Conservation (phyloP, 2,797 vertebrate species). For the Podarcis lilfordi region DNA sequence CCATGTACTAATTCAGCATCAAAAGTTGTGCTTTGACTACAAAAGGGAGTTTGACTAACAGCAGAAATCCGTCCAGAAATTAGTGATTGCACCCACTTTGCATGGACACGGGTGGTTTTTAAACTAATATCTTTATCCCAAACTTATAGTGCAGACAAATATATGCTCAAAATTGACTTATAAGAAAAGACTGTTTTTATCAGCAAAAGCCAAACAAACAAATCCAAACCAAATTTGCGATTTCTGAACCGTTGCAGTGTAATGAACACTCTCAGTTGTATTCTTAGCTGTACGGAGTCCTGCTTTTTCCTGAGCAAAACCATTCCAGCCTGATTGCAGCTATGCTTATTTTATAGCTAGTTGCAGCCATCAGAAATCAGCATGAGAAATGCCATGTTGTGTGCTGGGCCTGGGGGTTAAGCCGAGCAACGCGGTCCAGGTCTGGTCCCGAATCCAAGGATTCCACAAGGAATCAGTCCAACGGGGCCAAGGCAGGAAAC, state of each 20-base stretch:
- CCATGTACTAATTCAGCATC: background rate
- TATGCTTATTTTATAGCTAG: constrained; percentile 12
- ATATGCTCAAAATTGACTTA: background rate
- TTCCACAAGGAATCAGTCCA: no score
- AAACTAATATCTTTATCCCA: background rate
- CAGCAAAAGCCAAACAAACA: no score
- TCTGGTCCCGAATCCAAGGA: no score
- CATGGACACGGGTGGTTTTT: background rate
- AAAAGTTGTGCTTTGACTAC: background rate
- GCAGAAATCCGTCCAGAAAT: background rate
- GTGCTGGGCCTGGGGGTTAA: no score
- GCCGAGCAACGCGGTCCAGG: no score
- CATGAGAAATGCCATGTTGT: constrained; percentile 1
- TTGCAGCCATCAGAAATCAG: constrained; percentile 14
- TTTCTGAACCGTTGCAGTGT: background rate
- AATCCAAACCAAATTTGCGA: background rate
- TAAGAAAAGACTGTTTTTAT: no score
- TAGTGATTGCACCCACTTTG: background rate
- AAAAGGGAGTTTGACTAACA: background rate
- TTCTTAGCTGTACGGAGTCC: background rate
- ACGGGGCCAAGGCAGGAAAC: no score
- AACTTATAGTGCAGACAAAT: background rate
- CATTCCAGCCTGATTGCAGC: background rate
- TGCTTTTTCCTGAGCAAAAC: background rate
- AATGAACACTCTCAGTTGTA: background rate